Evolutionary conservation across 2,113 vertebrate genomes (phyloP), one percentile per base, ranked within the genome.

Genomic region (Plestiodon gilberti): DNA sequence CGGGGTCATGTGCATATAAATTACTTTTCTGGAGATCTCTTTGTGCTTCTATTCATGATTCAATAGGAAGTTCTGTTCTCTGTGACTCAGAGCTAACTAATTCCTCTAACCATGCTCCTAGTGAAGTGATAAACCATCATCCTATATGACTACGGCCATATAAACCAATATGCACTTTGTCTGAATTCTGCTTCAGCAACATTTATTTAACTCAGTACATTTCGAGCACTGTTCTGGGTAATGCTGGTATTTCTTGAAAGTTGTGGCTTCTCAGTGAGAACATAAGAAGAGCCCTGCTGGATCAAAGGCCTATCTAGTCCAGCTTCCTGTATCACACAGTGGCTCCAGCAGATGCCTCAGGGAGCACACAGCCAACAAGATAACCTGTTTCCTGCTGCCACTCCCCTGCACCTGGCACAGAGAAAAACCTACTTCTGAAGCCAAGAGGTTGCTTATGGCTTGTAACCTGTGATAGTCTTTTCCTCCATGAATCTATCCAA

Each of bases 11-110:
- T 4, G 62, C n/a, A 6, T 62, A 78, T 78, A 1, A 23, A 25
- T 10, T 0, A 0, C 11, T 0, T 64, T 52, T 15, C 10, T 35
- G 43, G 40, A 64, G 18, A 48, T 62, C 11, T 38, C 28, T 55
- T 83, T 38, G 71, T 61, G 38, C 38, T 80, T 18, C 15, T 18
- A 33, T 55, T 78, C 33, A 59, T 80, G 67, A 73, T 80, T 86
- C 84, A 80, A 48, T 17, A 52, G 69, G 77, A 80, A 30, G 18
- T 73, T 55, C 15, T 62, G 14, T 73, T 86, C 30, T 11, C 28
- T 62, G 6, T 61, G 77, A 17, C 38, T 59, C 15, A 62, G 71
- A 73, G 22, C 13, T 71, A 48, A 62, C 28, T 38, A 40, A 43
- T 40, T 61, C 28, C 57, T 7, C 70, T 73, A 62, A 30, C 69